Evolutionary conservation across 2,113 vertebrate genomes (phyloP).

Genomic region (Camelus dromedarius): DNA sequence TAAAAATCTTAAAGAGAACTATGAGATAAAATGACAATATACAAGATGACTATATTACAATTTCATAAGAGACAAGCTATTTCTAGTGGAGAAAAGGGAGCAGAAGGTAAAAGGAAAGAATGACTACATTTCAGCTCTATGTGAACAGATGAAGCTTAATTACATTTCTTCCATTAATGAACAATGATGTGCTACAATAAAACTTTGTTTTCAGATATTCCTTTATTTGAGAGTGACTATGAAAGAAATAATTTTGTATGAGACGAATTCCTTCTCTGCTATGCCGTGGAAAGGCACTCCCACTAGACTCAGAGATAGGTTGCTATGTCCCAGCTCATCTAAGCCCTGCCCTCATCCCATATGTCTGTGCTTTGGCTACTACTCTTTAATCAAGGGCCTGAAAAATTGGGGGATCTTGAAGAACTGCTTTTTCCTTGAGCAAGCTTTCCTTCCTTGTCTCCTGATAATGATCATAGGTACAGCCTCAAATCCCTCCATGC

Average conservation of each 20-base stretch:
- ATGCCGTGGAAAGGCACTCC: not conserved
- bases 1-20: conserved; percentile 51
- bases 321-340: not conserved
- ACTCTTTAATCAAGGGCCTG: not conserved
- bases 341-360: not conserved
- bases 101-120: conserved; percentile 13
- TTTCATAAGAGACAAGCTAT: conserved; percentile 16
- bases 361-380: not conserved
- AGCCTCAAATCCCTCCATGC: not conserved
- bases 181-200: not conserved
- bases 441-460: not conserved
- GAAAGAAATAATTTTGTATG: not conserved
- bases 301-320: not conserved
- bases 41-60: conserved; percentile 16
- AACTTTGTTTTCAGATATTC: conserved; percentile 1
- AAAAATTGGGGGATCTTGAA: not conserved
- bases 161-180: not conserved
- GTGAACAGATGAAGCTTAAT: not conserved
- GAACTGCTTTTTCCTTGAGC: not conserved
- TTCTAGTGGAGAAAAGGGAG: conserved; percentile 11
- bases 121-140: conserved; percentile 8
- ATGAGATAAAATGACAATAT: conserved; percentile 48
- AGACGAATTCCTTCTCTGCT: not conserved
- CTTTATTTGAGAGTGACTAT: not conserved
- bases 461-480: not conserved